Evolutionary conservation across 2,888 invertebrate genomes (phyloP).

Genomic region (Morinoia aosen): DNA sequence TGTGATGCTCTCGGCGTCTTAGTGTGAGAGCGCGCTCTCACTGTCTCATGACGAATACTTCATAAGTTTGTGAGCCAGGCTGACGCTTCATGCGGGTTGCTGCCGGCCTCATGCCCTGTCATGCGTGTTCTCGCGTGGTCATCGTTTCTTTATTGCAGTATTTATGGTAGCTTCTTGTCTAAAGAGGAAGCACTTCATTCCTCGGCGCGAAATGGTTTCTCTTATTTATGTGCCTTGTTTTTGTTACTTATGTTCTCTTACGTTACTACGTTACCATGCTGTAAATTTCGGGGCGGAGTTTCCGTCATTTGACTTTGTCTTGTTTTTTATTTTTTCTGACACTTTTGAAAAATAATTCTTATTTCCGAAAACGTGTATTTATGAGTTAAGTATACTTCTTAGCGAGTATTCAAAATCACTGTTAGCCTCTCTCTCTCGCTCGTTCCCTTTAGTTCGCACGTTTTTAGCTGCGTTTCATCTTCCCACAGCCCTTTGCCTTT

Average conservation of each 20-base stretch:
- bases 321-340: neutral
- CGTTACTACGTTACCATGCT: neutral
- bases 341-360: no score
- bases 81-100: neutral
- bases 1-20: neutral
- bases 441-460: neutral
- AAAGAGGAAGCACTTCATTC: neutral
- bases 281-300: neutral
- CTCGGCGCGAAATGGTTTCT: neutral
- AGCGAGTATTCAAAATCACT: neutral
- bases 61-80: neutral
- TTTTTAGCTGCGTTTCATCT: neutral
- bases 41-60: neutral
- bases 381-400: neutral
- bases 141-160: neutral
- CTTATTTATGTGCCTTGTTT: neutral
- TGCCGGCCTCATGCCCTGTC: neutral
- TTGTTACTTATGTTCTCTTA: neutral
- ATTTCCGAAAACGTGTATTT: no score
- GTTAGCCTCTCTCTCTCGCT: neutral
- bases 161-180: slow-evolving; percentile 5
- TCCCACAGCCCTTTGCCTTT: slow-evolving; percentile 29
- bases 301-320: neutral
- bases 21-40: neutral
- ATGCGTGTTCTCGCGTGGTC: neutral